Percentiles rank a stretch among this genome's conserved stretches.
Evolutionary conservation across 2,113 vertebrate genomes (phyloP).

Genomic region (Mirza zaza): DNA sequence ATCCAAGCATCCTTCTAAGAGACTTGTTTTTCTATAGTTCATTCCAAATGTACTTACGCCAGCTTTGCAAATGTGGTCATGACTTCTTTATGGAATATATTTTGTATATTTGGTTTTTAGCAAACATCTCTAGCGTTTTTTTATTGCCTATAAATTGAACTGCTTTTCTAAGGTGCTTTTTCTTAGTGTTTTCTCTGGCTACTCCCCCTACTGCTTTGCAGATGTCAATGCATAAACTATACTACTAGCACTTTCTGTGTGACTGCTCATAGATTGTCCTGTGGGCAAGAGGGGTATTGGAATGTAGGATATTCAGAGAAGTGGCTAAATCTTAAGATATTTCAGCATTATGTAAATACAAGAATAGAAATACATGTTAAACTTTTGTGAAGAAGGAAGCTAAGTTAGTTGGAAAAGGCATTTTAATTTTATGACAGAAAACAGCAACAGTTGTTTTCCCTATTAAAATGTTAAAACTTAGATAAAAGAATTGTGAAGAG

Average conservation of each 20-base stretch:
- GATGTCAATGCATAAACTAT: neutral
- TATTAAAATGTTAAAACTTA: slow-evolving; percentile 34
- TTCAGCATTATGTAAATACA: neutral
- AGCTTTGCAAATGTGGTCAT: neutral
- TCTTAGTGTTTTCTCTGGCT: neutral
- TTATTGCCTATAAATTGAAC: neutral
- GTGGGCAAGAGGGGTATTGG: neutral
- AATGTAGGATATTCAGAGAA: neutral
- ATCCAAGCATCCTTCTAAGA: neutral
- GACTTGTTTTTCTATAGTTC: neutral
- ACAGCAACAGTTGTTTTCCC: neutral
- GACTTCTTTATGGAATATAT: slow-evolving; percentile 8
- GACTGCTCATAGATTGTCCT: neutral
- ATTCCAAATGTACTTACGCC: neutral
- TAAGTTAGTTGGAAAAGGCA: neutral
- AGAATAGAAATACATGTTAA: neutral
- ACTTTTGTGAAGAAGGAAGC: neutral
- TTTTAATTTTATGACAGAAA: slow-evolving; percentile 49
- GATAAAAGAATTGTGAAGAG: slow-evolving; percentile 9
- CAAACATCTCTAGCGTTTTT: neutral
- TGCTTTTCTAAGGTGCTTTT: neutral
- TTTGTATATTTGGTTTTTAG: slow-evolving; percentile 22
- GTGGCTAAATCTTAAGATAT: neutral
- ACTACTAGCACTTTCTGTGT: neutral
- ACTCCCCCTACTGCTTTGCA: slow-evolving; percentile 66